Evolutionary conservation across 2,888 invertebrate genomes (phyloP).

Genomic region (Furcula furcula): DNA sequence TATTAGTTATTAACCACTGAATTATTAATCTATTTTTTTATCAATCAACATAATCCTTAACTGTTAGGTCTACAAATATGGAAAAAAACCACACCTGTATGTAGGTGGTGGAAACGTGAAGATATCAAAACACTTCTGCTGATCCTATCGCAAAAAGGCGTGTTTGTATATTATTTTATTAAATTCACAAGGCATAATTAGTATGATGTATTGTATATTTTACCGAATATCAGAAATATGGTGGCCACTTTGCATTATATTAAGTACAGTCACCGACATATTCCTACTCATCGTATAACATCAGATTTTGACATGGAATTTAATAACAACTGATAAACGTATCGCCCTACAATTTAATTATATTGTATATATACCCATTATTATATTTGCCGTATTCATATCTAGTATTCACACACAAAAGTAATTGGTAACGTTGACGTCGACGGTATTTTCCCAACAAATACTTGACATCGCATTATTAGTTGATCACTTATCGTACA

Average conservation of each 20-base stretch:
- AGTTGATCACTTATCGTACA: constrained; percentile 35
- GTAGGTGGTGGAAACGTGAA: too few species aligned
- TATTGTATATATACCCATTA: constrained; percentile 21
- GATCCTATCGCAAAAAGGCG: too few species aligned
- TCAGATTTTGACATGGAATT: constrained; percentile 7
- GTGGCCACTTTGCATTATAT: background rate
- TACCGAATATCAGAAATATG: too few species aligned
- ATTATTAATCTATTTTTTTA: too few species aligned
- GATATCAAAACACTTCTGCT: too few species aligned
- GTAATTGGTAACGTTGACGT: constrained; percentile 17
- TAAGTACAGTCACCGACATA: background rate
- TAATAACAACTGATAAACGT: constrained; percentile 19
- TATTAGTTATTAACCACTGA: too few species aligned
- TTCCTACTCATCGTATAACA: background rate
- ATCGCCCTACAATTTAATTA: constrained; percentile 24
- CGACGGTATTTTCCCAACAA: constrained; percentile 15
- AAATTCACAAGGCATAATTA: too few species aligned
- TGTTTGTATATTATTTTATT: too few species aligned
- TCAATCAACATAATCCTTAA: too few species aligned
- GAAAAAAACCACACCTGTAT: too few species aligned
- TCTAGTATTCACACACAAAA: constrained; percentile 9
- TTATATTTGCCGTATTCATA: constrained; percentile 4
- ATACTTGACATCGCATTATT: constrained; percentile 38
- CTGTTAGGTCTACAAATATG: too few species aligned
- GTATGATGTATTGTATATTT: too few species aligned